Evolutionary conservation across 2,888 invertebrate genomes (phyloP).

Genomic region (Didymodactylos carnosus): DNA sequence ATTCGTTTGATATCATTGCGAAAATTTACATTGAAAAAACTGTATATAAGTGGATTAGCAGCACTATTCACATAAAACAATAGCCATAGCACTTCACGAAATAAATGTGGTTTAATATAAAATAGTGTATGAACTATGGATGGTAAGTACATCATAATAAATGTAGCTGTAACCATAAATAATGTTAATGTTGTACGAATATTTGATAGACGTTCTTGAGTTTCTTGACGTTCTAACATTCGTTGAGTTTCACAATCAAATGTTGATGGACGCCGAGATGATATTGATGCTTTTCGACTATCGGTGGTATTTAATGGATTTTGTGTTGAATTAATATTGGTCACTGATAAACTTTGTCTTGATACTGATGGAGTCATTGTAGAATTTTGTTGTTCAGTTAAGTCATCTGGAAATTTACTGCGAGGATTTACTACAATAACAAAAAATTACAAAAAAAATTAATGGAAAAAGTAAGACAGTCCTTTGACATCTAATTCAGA

Average conservation of each 20-base stretch:
- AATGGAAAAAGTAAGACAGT: too few relatives aligned
- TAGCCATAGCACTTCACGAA: background rate
- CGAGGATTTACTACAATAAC: too few relatives aligned
- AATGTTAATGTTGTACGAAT: background rate
- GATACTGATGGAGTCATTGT: too few relatives aligned
- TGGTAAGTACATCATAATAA: background rate
- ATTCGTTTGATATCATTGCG: background rate
- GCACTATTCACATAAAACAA: background rate
- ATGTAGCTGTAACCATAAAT: background rate
- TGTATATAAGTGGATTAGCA: background rate
- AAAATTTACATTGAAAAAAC: background rate
- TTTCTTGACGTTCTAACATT: background rate
- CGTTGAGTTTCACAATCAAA: background rate
- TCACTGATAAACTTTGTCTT: too few relatives aligned
- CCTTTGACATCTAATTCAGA: too few relatives aligned
- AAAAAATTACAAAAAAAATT: too few relatives aligned
- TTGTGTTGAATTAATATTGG: too few relatives aligned
- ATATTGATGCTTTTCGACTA: background rate
- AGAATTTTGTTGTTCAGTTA: too few relatives aligned
- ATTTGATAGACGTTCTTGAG: background rate
- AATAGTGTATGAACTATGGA: background rate
- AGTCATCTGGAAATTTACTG: too few relatives aligned
- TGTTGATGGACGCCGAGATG: background rate
- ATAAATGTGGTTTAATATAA: background rate
- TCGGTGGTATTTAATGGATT: too few relatives aligned